A percentile compares a stretch with the other conserved stretches of the same genome.
Conservation (phyloP, 2,797 vertebrate species). For the Champsocephalus esox region DNA sequence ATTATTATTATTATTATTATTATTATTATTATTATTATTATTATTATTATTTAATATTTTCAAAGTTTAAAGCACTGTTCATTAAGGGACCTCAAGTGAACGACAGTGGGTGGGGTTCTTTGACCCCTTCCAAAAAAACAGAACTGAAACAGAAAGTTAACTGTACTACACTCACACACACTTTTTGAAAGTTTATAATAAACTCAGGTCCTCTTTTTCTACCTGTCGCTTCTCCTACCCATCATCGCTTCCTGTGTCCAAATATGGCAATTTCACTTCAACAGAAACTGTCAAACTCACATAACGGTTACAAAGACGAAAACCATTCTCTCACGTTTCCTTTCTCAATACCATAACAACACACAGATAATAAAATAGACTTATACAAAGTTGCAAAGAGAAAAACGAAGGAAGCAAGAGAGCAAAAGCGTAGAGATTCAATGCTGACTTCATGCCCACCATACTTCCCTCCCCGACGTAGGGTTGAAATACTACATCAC, state of each 20-base stretch:
- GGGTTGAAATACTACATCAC: constrained; percentile 27
- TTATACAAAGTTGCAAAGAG: neutral
- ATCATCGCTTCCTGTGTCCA: constrained; percentile 52
- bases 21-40: no score
- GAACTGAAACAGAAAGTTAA: constrained; percentile 54
- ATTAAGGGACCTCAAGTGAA: neutral
- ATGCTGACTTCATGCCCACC: constrained; percentile 10
- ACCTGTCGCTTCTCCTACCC: constrained; percentile 17
- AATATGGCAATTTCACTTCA: constrained; percentile 41
- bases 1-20: no score
- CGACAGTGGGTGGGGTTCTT: neutral
- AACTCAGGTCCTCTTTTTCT: constrained; percentile 42
- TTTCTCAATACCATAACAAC: neutral
- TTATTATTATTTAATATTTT: no score
- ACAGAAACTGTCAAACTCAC: constrained; percentile 44
- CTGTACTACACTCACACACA: constrained; percentile 5
- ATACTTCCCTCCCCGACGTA: neutral
- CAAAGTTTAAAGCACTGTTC: no score
- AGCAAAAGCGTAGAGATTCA: constrained; percentile 17
- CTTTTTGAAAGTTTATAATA: constrained; percentile 23
- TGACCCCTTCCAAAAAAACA: constrained; percentile 22
- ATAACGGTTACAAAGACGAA: neutral
- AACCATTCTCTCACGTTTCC: neutral
- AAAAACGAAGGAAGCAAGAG: constrained; percentile 2
- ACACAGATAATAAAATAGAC: neutral